These are phyloP conservation scores for Drosophila nikananu DNA, from an alignment of 1,140 invertebrate genomes.

Conservation along the genomic window DNA sequence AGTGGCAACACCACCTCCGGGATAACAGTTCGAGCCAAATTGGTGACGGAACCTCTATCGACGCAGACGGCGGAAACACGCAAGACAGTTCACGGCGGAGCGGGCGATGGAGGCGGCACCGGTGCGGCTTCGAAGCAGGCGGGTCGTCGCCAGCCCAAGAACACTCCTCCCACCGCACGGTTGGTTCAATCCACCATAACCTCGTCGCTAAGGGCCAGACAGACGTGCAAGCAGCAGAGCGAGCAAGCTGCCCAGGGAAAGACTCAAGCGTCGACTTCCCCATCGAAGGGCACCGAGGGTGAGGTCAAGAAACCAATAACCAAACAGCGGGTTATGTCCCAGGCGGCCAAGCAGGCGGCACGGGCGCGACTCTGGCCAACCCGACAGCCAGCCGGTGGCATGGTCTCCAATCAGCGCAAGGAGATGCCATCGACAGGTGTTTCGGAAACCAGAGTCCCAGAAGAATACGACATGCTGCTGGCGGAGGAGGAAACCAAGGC, in stretches of 20 bases:
- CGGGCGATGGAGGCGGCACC: conserved; percentile 70
- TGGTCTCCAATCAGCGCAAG: conserved; percentile 3
- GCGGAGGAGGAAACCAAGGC: neutral
- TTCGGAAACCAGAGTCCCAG: neutral
- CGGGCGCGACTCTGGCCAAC: conserved; percentile 28
- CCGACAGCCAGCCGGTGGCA: conserved; percentile 18
- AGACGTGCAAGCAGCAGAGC: conserved; percentile 12
- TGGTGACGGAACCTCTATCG: conserved; percentile 54
- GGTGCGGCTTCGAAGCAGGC: conserved; percentile 40
- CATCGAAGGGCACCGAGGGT: neutral
- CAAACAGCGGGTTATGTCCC: conserved; percentile 21
- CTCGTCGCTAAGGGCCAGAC: conserved; percentile 56
- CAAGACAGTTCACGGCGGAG: conserved; percentile 51
- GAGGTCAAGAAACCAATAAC: neutral
- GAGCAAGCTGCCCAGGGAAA: conserved; percentile 8
- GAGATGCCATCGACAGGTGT: neutral
- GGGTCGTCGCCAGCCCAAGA: conserved; percentile 10
- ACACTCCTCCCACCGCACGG: neutral
- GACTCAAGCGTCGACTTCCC: neutral
- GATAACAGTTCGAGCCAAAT: conserved; percentile 20
- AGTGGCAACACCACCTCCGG: conserved; percentile 1
- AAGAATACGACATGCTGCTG: neutral
- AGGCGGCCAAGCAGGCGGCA: conserved; percentile 20
- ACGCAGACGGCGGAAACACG: conserved; percentile 53
- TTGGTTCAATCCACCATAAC: conserved; percentile 63